A percentile compares a stretch with the other conserved stretches of the same genome.
phyloP scores from a whole-genome alignment of 2,888 invertebrate species.

The Perizoma flavofasciatum region DNA sequence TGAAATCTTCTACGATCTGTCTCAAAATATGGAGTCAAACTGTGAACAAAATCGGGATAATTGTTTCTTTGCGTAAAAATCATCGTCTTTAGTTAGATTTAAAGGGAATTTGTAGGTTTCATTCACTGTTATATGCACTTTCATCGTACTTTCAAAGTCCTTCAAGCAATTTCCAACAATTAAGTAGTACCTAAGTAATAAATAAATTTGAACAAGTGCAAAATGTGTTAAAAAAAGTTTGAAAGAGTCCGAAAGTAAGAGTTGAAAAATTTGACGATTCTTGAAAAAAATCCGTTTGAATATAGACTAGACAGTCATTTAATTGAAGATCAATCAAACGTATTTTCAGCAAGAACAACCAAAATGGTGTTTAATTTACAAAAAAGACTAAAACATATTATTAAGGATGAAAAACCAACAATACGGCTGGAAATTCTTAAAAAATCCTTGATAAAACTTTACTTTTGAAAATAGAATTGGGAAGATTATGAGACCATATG shows the following conservation, averaged over 20 bases:
- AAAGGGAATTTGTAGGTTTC: slow-evolving; percentile 51
- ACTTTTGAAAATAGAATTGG: too few species aligned
- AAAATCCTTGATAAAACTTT: too few species aligned
- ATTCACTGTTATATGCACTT: slow-evolving; percentile 63
- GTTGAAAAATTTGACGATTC: slow-evolving; percentile 15
- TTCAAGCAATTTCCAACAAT: slow-evolving; percentile 41
- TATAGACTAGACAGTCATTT: slow-evolving; percentile 9
- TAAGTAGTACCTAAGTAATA: slow-evolving; percentile 32
- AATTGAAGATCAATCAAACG: slow-evolving; percentile 18
- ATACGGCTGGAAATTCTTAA: too few species aligned
- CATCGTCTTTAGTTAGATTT: slow-evolving; percentile 40
- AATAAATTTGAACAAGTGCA: slow-evolving; percentile 32
- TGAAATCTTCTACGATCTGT: slow-evolving; percentile 9
- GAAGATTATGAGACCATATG: too few species aligned
- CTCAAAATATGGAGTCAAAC: slow-evolving; percentile 47
- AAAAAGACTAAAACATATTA: too few species aligned
- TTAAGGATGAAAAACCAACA: too few species aligned
- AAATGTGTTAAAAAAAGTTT: slow-evolving; percentile 30
- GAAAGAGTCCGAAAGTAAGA: slow-evolving; percentile 48
- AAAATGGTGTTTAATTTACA: slow-evolving; percentile 3
- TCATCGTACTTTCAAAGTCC: slow-evolving; percentile 48
- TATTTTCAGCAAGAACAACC: slow-evolving; percentile 30
- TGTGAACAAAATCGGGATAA: slow-evolving; percentile 48
- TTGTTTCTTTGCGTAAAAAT: slow-evolving; percentile 32
- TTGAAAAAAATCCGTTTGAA: slow-evolving; percentile 26